phyloP scores from a whole-genome alignment of 2,113 vertebrate species.

The Dunckerocampus dactyliophorus region DNA sequence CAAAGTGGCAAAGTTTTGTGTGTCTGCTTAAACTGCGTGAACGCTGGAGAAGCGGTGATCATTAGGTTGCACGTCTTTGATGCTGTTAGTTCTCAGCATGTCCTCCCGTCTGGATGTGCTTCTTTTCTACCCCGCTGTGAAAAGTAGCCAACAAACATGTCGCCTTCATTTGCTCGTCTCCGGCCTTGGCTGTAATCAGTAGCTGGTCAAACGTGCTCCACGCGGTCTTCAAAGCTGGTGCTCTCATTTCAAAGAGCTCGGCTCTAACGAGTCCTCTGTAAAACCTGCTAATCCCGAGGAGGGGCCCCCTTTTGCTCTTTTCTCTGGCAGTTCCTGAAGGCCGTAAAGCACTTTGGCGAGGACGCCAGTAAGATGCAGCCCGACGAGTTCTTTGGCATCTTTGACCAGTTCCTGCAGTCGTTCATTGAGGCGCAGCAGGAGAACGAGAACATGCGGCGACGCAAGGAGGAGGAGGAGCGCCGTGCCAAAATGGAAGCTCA shows the following conservation, averaged over 20 bases:
- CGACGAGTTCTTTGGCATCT: slow-evolving; percentile 98
- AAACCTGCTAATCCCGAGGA: slow-evolving; percentile 14
- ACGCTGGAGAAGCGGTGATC: not conserved
- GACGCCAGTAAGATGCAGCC: slow-evolving; percentile 91
- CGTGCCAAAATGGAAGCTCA: slow-evolving; percentile 92
- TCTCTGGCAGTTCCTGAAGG: slow-evolving; percentile 80
- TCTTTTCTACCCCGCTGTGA: slow-evolving; percentile 49
- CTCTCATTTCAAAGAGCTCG: slow-evolving; percentile 59
- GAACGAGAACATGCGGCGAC: slow-evolving; percentile 94
- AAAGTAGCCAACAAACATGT: slow-evolving; percentile 43
- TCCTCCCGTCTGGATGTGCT: slow-evolving; percentile 57
- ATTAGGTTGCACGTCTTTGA: slow-evolving; percentile 8
- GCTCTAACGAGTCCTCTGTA: slow-evolving; percentile 51
- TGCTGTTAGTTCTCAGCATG: slow-evolving; percentile 26
- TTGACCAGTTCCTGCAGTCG: slow-evolving; percentile 96
- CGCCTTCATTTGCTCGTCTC: slow-evolving; percentile 54
- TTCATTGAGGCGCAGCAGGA: slow-evolving; percentile 92
- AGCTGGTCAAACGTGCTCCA: slow-evolving; percentile 54
- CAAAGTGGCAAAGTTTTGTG: not conserved
- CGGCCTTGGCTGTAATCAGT: slow-evolving; percentile 57
- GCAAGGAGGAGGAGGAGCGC: slow-evolving; percentile 95
- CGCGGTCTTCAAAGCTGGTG: slow-evolving; percentile 54
- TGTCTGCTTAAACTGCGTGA: not conserved
- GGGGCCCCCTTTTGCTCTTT: slow-evolving; percentile 24
- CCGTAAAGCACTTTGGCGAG: slow-evolving; percentile 93